These are phyloP conservation scores for Delia radicum DNA, from an alignment of 1,140 invertebrate species.

Conservation along the genomic window DNA sequence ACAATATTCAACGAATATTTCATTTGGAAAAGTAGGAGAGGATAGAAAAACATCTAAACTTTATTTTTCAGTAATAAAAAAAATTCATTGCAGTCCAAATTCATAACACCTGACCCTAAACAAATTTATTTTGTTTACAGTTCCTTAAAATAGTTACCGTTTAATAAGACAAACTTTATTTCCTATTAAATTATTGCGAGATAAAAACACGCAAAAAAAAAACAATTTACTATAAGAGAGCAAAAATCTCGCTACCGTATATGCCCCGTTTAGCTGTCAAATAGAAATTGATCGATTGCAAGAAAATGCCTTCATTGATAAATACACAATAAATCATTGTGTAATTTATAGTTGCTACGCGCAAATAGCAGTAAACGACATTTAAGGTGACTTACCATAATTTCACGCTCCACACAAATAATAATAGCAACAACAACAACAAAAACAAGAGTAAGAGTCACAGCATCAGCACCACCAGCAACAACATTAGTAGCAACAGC, in stretches of 20 bases:
- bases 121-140: too few species aligned
- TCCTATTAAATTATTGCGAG: too few species aligned
- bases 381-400: slow-evolving; percentile 24
- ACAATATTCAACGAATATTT: too few species aligned
- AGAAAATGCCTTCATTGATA: slow-evolving; percentile 24
- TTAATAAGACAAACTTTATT: too few species aligned
- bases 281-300: slow-evolving; percentile 24
- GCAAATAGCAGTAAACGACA: slow-evolving; percentile 23
- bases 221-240: not conserved
- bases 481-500: not conserved
- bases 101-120: too few species aligned
- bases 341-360: slow-evolving; percentile 24
- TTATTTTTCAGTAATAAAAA: too few species aligned
- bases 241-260: slow-evolving; percentile 4
- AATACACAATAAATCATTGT: slow-evolving; percentile 23
- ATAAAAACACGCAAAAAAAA: not conserved
- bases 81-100: too few species aligned
- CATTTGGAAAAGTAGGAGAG: too few species aligned
- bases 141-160: too few species aligned
- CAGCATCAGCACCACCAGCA: not conserved
- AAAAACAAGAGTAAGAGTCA: not conserved
- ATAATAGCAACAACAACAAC: too few species aligned
- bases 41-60: too few species aligned
- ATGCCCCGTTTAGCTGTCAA: slow-evolving; percentile 8
- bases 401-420: slow-evolving; percentile 12